Base-by-base conservation (phyloP, 2,888 invertebrate species). In the Sphinx pinastri region DNA sequence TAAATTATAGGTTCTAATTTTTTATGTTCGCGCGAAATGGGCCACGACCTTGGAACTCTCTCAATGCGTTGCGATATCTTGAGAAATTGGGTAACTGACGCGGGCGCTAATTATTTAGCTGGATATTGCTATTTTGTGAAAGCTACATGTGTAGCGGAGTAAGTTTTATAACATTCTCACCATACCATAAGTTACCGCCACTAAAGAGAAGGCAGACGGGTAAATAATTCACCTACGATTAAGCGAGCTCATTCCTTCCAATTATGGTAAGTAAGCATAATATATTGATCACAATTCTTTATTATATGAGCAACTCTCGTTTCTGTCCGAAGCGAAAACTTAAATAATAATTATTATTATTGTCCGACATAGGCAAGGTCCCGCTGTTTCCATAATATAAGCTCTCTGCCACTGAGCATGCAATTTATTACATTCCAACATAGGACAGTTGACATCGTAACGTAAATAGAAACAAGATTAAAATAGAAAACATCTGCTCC, bases 1-100 rank as follows among this genome's bases (percentile, higher is more conserved):
- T 31, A 67, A 73, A 72, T 73, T 49, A 72, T 71, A 52, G 70
- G 59, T 68, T 70, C 60, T 73, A 69, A 69, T 71, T 70, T 66
- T 58, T 66, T 68, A 70, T 67, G 59, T n/a, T 52, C n/a, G 60
- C 47, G 60, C 49, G 73, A 81, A 80, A 72, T 75, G 73, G 79
- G 76, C 73, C 79, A 70, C 70, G 78, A 71, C 81, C 84, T 84
- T 84, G 83, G 72, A 73, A 75, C 74, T 79, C 73, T 72, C 70
- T 75, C 75, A 71, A 73, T 73, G 74, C 72, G 74, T 72, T 58
- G 67, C 60, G 49, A 49, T 19, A 68, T 74, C 69, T 70, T 74
- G 73, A 72, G 73, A 75, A 79, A 77, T 76, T 76, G 71, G 54
- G 73, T 76, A 73, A 66, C 69, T 70, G 74, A 74, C 76, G 73